A percentile compares a stretch with the other conserved stretches of the same genome.
phyloP scores from a whole-genome alignment of 2,797 vertebrate species.

The Uromys caudimaculatus region DNA sequence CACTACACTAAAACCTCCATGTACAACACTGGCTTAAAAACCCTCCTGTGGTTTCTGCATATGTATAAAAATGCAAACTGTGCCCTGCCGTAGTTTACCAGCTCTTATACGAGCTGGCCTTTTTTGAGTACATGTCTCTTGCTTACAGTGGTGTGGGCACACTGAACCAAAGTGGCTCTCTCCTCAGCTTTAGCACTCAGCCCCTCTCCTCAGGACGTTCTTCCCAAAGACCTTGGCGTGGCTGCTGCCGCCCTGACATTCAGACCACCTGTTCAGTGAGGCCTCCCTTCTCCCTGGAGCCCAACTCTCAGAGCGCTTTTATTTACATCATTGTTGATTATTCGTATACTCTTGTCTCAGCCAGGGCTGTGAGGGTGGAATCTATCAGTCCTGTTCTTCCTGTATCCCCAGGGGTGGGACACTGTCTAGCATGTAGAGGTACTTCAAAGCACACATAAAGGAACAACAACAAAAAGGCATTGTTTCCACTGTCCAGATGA shows the following conservation, averaged over 20 bases:
- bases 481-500: conserved; percentile 17
- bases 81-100: background rate
- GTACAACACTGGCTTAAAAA: conserved; percentile 14
- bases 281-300: conserved; percentile 35
- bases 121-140: background rate
- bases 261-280: conserved; percentile 3
- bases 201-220: conserved; percentile 18
- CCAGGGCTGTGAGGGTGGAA: background rate
- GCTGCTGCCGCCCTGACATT: conserved; percentile 10
- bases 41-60: fast-evolving
- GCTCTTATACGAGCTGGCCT: background rate
- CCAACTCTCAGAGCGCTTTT: background rate
- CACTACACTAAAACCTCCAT: conserved; percentile 4
- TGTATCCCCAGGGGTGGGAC: background rate
- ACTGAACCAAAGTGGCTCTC: conserved; percentile 31
- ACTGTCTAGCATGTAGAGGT: background rate
- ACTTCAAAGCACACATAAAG: conserved; percentile 41
- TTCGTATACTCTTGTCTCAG: background rate
- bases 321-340: conserved; percentile 39
- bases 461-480: background rate
- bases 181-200: background rate
- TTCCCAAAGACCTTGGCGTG: background rate
- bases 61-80: conserved; percentile 26
- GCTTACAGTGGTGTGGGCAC: background rate
- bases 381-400: background rate